Evolutionary conservation across 1,140 invertebrate genomes (phyloP), one percentile per base, ranked within the genome.

Genomic region (Aethina tumida): DNA sequence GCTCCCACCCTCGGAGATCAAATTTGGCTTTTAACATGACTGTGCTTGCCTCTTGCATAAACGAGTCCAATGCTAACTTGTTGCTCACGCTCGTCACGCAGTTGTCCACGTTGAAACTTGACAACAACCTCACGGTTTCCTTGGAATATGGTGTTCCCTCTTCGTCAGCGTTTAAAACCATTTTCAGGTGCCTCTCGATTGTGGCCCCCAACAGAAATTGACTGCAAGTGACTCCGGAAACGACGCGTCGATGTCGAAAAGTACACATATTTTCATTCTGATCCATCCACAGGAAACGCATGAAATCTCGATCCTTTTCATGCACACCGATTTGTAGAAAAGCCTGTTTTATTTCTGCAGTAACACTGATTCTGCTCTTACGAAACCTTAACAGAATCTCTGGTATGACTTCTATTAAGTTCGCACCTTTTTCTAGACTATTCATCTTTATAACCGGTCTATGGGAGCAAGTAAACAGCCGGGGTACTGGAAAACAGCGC

Each of bases 261-360:
- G 29, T 36, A 32, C 27, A 43, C 18, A 16, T 22, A n/a, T 27
- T 31, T 9, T 42, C 35, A n/a, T 36, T 26, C 32, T 38, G 41
- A 29, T 41, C 34, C 34, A 40, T 43, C 49, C 51, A 59, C 3
- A 58, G 25, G 43, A 57, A 58, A 18, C 49, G 36, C 15, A 59
- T 27, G 34, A 37, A 46, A 18, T 55, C 42, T 20, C 58, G 27
- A 34, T 63, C 53, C 24, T 39, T 39, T 27, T 33, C n/a, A 20
- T 36, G 16, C 7, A 65, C 22, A 6, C 17, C 22, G n/a, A 64
- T 53, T 42, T 53, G 51, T 7, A 63, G 40, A 52, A 68, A 69
- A 0, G 59, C 65, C 22, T 60, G 61, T 21, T 49, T 40, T 5
- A 69, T 65, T 32, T 68, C 65, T 1, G 61, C 48, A 2, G 55